A percentile compares a stretch with the other conserved stretches of the same genome.
These are phyloP conservation scores for Diplosoma virens DNA, from an alignment of 23 tunicate genomes.

Conservation along the genomic window DNA sequence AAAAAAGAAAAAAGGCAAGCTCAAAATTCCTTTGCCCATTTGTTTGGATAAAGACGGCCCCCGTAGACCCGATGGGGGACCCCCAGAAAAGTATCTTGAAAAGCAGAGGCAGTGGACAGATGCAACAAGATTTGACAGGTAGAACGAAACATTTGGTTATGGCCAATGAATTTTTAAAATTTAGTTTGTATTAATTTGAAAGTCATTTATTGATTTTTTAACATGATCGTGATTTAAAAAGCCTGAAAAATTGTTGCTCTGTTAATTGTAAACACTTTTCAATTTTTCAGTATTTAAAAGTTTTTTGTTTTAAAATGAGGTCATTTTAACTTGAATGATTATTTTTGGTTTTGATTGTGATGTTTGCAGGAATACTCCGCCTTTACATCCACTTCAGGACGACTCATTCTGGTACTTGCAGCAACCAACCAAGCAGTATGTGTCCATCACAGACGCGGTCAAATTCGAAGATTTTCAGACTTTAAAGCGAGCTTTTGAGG, in stretches of 20 bases:
- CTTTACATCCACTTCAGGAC: slow-evolving; percentile 83
- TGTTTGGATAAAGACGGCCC: slow-evolving; percentile 72
- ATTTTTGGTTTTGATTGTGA: too few relatives aligned
- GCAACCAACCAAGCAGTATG: slow-evolving; percentile 67
- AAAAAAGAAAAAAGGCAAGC: slow-evolving; percentile 67
- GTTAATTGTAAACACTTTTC: too few relatives aligned
- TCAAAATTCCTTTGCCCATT: slow-evolving; percentile 81
- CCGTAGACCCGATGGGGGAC: slow-evolving; percentile 89
- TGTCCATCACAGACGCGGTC: slow-evolving; percentile 85
- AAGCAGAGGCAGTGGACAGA: slow-evolving; percentile 77
- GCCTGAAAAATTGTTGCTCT: too few relatives aligned
- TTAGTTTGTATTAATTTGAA: too few relatives aligned
- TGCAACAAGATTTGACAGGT: slow-evolving; percentile 75
- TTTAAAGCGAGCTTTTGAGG: slow-evolving; percentile 69
- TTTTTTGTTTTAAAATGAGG: too few relatives aligned
- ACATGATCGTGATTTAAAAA: too few relatives aligned
- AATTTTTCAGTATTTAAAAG: too few relatives aligned
- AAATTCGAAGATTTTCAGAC: slow-evolving; percentile 62
- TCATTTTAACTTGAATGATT: too few relatives aligned
- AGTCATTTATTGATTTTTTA: too few relatives aligned
- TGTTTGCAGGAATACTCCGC: slow-evolving; percentile 74
- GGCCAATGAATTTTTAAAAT: neutral
- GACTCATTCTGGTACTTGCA: slow-evolving; percentile 90
- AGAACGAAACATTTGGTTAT: neutral
- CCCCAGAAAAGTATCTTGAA: slow-evolving; percentile 72